Evolutionary conservation across 2,797 vertebrate genomes (phyloP).

Genomic region (Scolopax rusticola): DNA sequence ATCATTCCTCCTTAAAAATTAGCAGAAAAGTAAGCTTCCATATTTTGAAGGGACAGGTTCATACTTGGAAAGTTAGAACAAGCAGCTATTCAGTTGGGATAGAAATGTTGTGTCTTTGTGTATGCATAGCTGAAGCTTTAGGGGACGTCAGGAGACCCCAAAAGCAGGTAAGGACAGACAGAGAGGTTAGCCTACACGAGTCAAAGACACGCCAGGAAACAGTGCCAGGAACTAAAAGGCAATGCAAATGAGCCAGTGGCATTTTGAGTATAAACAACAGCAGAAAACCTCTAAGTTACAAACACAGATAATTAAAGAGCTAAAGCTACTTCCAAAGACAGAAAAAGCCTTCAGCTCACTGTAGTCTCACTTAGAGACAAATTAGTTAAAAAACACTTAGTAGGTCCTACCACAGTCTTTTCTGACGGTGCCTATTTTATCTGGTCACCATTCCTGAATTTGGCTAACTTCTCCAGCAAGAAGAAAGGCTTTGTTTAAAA

Average conservation of each 20-base stretch:
- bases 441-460: background rate
- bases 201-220: background rate
- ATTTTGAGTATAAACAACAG: background rate
- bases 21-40: background rate
- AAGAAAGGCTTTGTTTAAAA: constrained; percentile 16
- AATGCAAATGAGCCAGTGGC: background rate
- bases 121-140: background rate
- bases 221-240: background rate
- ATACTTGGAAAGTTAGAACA: background rate
- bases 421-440: background rate
- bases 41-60: background rate
- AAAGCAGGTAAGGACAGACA: background rate
- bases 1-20: background rate
- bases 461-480: background rate
- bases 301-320: background rate
- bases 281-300: background rate
- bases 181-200: background rate
- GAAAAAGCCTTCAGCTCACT: background rate
- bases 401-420: background rate
- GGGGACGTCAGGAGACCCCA: background rate
- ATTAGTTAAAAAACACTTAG: background rate
- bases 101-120: background rate
- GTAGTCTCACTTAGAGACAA: background rate
- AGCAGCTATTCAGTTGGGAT: background rate
- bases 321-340: background rate